A percentile compares a stretch with the other conserved stretches of the same genome.
Evolutionary conservation across 2,888 invertebrate species (phyloP).

Genomic region (Homarus gammarus): DNA sequence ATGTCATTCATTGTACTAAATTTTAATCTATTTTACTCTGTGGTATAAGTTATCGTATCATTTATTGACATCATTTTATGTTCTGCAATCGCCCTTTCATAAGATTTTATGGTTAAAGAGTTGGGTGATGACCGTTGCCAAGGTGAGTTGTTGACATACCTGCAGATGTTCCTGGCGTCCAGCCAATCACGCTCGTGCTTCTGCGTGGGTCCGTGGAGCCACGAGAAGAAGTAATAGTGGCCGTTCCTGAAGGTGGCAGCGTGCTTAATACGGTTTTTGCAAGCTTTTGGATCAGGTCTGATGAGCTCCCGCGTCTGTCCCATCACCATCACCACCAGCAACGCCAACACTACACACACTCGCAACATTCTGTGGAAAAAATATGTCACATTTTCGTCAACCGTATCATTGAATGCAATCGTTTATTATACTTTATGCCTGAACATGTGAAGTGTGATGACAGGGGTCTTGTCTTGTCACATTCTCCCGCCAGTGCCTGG

Average conservation of each 20-base stretch:
- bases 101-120: no score
- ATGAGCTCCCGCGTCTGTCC: conserved; percentile 71
- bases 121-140: no score
- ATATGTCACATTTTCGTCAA: background rate
- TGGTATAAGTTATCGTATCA: no score
- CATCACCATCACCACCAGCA: conserved; percentile 36
- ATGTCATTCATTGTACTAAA: no score
- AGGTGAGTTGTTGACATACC: conserved; percentile 47
- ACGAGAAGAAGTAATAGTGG: conserved; percentile 76
- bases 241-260: conserved; percentile 74
- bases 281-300: conserved; percentile 73
- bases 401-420: background rate
- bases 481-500: no score
- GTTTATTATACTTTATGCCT: background rate
- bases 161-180: conserved; percentile 76
- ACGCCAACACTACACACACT: conserved; percentile 35
- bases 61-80: no score
- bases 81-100: no score
- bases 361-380: conserved; percentile 40
- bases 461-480: background rate
- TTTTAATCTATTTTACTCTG: no score
- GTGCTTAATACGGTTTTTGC: conserved; percentile 68
- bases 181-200: conserved; percentile 76
- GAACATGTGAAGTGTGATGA: background rate
- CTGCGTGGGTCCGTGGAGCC: conserved; percentile 74